Evolutionary conservation across 2,797 vertebrate species (phyloP).

Genomic region (Ceyx erithaca): DNA sequence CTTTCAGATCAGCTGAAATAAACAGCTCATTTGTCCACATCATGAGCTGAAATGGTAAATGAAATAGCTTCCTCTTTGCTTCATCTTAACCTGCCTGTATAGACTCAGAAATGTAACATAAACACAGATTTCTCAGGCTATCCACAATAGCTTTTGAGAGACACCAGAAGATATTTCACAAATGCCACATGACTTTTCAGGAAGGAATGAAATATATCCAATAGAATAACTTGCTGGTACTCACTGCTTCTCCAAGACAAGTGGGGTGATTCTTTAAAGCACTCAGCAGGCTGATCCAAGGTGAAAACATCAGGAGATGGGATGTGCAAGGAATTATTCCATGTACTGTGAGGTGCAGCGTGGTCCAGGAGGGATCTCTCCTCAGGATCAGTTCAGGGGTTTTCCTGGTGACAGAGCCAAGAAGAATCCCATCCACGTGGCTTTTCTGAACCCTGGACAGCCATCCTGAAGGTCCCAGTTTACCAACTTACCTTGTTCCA

Average conservation of each 20-base stretch:
- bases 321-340: background rate
- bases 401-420: background rate
- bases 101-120: background rate
- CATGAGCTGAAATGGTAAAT: background rate
- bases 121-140: background rate
- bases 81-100: background rate
- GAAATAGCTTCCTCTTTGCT: background rate
- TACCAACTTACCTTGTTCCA: background rate
- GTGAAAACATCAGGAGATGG: background rate
- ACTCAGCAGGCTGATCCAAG: background rate
- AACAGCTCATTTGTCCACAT: background rate
- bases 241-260: background rate
- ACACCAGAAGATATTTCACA: background rate
- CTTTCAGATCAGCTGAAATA: background rate
- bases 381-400: background rate
- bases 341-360: accelerated
- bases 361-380: background rate
- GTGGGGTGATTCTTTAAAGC: background rate
- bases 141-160: background rate
- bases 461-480: background rate
- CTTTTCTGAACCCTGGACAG: background rate
- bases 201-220: background rate
- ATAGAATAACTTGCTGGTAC: background rate
- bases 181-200: background rate
- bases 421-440: accelerated